Base-by-base conservation (phyloP, 2,113 vertebrate species). In the Halichoerus grypus region DNA sequence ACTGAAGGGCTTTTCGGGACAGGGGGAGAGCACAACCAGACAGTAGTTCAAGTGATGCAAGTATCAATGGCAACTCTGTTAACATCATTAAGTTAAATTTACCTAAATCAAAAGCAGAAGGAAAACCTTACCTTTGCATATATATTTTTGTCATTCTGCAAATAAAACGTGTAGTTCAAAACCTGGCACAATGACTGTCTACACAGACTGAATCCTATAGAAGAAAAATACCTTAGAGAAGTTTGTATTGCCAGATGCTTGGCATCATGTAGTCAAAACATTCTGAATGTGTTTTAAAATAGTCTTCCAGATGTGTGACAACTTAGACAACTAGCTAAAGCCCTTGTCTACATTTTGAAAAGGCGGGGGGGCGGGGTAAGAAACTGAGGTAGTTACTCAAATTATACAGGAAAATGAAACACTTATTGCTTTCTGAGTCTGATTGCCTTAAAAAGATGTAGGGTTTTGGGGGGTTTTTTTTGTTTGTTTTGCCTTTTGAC, bases 251-350 rank as follows among this genome's bases (percentile, higher is more conserved):
- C 92, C 96, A 97, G 94, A 97, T 96, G 76, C 92, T 95, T 97
- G 97, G 76, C 88, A 94, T 95, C 94, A 4, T 81, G 71, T 42
- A 91, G 90, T 97, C 90, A 95, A 93, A 96, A 77, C 80, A 94
- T 88, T 95, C 39, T 88, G 69, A 82, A 93, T 65, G 46, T 96
- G 39, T 97, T 97, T 91, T 88, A 91, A 96, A 96, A 97, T 71
- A 90, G 57, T 96, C 88, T 95, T 96, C 95, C 97, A 97, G 88
- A 96, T 97, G 93, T 94, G 88, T 93, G 76, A 96, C 87, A 95
- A 76, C 90, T 81, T 85, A 67, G 63, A 22, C 12, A 97, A 80
- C 61, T 90, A 65, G 65, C 81, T 81, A 21, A 57, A 91, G 33
- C 61, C 69, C 59, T 76, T 81, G 51, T 53, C 89, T 71, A 31